Percentiles rank a stretch among this genome's conserved stretches.
These are phyloP conservation scores for Ericerus pela DNA, from an alignment of 1,140 invertebrate species.

Conservation along the genomic window DNA sequence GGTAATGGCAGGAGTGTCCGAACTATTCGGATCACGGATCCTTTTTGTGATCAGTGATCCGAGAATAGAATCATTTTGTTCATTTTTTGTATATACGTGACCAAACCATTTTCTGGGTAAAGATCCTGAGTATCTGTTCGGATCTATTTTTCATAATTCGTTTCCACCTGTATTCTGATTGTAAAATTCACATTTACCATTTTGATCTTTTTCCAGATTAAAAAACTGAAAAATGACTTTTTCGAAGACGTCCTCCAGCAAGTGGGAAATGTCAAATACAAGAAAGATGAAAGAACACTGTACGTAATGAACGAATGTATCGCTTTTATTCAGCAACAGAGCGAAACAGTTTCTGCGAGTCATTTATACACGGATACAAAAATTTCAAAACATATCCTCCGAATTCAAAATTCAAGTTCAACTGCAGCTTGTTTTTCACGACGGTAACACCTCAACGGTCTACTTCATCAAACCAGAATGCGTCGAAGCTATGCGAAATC, in stretches of 20 bases:
- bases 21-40: no score
- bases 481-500: slow-evolving; percentile 72
- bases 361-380: slow-evolving; percentile 93
- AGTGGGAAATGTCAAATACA: slow-evolving; percentile 80
- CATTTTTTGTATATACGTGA: no score
- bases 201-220: not conserved
- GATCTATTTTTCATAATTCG: no score
- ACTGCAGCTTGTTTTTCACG: slow-evolving; percentile 91
- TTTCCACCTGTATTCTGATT: no score
- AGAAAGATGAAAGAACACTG: slow-evolving; percentile 88
- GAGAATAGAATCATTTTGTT: no score
- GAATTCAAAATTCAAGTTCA: slow-evolving; percentile 97
- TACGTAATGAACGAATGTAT: slow-evolving; percentile 91
- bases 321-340: slow-evolving; percentile 88
- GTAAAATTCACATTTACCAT: no score
- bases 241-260: slow-evolving; percentile 88
- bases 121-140: no score
- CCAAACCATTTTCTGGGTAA: no score
- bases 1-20: no score
- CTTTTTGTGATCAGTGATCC: no score
- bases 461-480: slow-evolving; percentile 84
- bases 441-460: slow-evolving; percentile 88
- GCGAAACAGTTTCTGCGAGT: slow-evolving; percentile 77
- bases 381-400: slow-evolving; percentile 95
- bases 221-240: slow-evolving; percentile 44